phyloP scores from a whole-genome alignment of 2,888 invertebrate species.

The Tipula lateralis region DNA sequence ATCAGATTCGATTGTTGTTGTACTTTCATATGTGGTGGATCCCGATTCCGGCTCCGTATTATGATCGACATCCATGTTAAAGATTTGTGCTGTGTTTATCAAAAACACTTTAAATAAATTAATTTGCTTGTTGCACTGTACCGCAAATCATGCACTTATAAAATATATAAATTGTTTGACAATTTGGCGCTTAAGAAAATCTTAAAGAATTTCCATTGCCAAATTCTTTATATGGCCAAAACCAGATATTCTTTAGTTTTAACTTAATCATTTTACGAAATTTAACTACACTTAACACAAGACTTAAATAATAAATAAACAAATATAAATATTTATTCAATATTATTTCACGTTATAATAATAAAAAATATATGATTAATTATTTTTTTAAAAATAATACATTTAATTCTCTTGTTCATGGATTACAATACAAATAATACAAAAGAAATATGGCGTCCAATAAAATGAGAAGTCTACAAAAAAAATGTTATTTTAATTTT shows the following conservation, averaged over 20 bases:
- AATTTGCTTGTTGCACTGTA: not conserved
- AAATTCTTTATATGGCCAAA: not conserved
- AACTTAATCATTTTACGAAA: not conserved
- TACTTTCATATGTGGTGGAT: not conserved
- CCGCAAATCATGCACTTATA: not conserved
- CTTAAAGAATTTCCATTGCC: not conserved
- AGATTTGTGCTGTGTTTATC: not conserved
- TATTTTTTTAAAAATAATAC: no score
- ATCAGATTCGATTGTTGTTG: not conserved
- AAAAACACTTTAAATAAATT: not conserved
- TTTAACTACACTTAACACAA: not conserved
- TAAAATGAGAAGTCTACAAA: not conserved
- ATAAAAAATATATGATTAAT: no score
- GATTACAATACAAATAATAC: not conserved
- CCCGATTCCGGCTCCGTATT: not conserved
- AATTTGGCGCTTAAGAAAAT: not conserved
- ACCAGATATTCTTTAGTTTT: not conserved
- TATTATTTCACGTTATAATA: no score
- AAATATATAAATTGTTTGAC: not conserved
- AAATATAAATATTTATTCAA: no score
- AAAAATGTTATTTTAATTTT: not conserved
- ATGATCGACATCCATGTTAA: not conserved
- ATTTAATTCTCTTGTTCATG: not conserved
- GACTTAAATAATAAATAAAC: no score
- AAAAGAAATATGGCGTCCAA: not conserved